Evolutionary conservation across 2,797 vertebrate genomes (phyloP).

Genomic region (Diceros bicornis): DNA sequence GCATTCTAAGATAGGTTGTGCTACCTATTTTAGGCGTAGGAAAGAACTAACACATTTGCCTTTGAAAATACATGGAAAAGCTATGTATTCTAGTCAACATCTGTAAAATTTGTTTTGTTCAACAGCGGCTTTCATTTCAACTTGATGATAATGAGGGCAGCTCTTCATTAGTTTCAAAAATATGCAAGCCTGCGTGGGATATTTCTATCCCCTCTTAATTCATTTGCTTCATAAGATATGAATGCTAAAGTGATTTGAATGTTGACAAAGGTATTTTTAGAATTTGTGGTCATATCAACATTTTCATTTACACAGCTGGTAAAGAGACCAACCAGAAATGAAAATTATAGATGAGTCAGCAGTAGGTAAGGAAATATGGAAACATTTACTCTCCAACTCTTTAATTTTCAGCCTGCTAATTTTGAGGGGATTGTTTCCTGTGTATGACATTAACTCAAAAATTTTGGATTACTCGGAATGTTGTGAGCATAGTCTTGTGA

Average conservation of each 20-base stretch:
- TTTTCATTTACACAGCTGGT: conserved; percentile 46
- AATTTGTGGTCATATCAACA: conserved; percentile 8
- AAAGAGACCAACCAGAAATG: conserved; percentile 63
- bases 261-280: not conserved
- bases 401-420: conserved; percentile 46
- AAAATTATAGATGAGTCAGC: not conserved
- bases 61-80: conserved; percentile 50
- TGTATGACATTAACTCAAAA: conserved; percentile 43
- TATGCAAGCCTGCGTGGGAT: not conserved
- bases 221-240: not conserved
- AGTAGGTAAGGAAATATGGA: conserved; percentile 24
- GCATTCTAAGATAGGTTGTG: conserved; percentile 16
- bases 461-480: not conserved
- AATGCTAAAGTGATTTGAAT: conserved; percentile 54
- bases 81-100: not conserved
- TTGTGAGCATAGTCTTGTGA: conserved; percentile 57
- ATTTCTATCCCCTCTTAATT: conserved; percentile 47
- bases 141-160: not conserved
- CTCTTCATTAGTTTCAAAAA: conserved; percentile 57
- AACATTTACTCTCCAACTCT: conserved; percentile 10
- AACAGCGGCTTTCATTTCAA: conserved; percentile 8
- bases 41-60: conserved; percentile 56
- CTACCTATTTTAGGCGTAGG: conserved; percentile 52
- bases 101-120: conserved; percentile 61
- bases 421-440: conserved; percentile 67